A percentile compares a stretch with the other conserved stretches of the same genome.
Conservation (phyloP, 2,888 invertebrate species). For the Eristalis intricaria region DNA sequence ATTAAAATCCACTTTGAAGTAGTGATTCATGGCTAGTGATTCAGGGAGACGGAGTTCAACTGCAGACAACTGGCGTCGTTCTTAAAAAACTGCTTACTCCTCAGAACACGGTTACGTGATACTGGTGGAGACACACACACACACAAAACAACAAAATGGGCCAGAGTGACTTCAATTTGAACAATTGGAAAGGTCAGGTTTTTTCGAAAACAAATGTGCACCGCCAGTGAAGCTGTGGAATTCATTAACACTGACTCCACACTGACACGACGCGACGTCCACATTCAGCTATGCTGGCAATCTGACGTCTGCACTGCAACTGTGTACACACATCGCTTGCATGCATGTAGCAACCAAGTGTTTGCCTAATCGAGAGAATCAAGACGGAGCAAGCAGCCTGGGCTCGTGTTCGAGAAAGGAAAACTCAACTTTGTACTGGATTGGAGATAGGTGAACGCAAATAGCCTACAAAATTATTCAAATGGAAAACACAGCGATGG, state of each 20-base stretch:
- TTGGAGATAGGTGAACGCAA: not conserved
- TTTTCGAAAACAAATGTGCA: not conserved
- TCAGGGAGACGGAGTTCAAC: not conserved
- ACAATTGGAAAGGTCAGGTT: conserved; percentile 43
- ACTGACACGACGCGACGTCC: too few relatives aligned
- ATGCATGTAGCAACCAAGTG: not conserved
- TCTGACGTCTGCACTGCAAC: not conserved
- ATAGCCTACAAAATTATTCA: not conserved
- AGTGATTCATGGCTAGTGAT: not conserved
- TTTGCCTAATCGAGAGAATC: not conserved
- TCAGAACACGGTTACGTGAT: conserved; percentile 20
- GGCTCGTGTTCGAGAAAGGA: too few relatives aligned
- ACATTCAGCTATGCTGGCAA: not conserved
- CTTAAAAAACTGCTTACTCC: not conserved
- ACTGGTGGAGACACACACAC: not conserved
- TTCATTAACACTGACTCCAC: not conserved
- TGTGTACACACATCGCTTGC: not conserved
- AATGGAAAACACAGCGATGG: not conserved
- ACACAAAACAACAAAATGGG: not conserved
- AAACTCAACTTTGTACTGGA: too few relatives aligned
- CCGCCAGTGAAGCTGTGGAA: not conserved
- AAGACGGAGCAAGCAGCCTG: not conserved
- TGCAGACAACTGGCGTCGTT: not conserved
- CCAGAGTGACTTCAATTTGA: not conserved
- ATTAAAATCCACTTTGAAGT: not conserved